phyloP scores from a whole-genome alignment of 1,140 invertebrate genomes.

The Rhagoletis pomonella region DNA sequence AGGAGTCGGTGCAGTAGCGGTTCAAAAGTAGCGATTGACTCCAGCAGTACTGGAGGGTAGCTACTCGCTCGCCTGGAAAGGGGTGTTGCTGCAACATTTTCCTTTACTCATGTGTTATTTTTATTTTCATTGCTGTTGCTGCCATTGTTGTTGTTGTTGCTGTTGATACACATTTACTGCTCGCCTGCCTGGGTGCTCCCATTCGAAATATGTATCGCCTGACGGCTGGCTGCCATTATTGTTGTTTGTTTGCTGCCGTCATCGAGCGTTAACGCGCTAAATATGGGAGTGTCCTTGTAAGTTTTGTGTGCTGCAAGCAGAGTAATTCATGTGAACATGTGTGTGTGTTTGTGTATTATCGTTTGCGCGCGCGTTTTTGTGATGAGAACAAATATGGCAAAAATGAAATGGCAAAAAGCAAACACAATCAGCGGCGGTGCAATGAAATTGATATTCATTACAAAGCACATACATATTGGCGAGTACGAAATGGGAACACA shows the following conservation, averaged over 20 bases:
- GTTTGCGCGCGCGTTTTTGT: no score
- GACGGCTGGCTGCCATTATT: conserved; percentile 62
- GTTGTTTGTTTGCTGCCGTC: conserved; percentile 29
- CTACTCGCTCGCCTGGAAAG: not conserved
- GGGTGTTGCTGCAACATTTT: conserved; percentile 43
- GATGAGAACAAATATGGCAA: conserved; percentile 68
- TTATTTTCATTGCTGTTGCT: not conserved
- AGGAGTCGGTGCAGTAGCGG: no score
- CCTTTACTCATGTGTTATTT: conserved; percentile 1
- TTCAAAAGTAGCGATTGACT: no score
- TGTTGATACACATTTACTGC: no score
- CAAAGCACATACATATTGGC: not conserved
- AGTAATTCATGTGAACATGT: not conserved
- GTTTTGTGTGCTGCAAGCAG: conserved; percentile 60
- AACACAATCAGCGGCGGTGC: conserved; percentile 24
- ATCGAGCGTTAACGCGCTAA: conserved; percentile 66
- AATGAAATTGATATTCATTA: conserved; percentile 44
- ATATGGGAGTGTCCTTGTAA: conserved; percentile 74
- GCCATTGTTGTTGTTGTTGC: not conserved
- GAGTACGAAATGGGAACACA: not conserved
- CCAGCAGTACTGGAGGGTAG: no score
- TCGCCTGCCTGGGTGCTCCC: conserved; percentile 38
- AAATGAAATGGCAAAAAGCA: conserved; percentile 64
- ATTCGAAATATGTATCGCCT: not conserved
- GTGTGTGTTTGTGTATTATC: conserved; percentile 23